A percentile compares a stretch with the other conserved stretches of the same genome.
These are phyloP conservation scores for Malurus splendens DNA, from an alignment of 2,797 vertebrate species.

Conservation along the genomic window DNA sequence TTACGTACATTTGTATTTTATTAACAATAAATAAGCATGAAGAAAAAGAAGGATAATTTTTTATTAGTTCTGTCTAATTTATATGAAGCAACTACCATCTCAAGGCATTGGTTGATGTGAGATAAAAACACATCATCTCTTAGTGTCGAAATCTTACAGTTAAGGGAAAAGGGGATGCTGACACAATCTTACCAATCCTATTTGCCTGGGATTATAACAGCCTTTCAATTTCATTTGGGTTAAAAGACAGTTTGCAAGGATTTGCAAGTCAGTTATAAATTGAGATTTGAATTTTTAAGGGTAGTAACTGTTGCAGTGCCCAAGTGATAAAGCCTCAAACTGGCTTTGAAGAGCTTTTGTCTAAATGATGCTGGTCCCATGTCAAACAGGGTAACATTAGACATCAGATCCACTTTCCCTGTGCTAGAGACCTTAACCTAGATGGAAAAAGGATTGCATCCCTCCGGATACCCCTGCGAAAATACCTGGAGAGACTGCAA, in stretches of 20 bases:
- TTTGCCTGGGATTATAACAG: constrained; percentile 38
- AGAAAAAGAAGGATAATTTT: not conserved
- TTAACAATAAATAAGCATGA: not conserved
- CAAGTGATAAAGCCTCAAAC: not conserved
- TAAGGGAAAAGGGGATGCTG: not conserved
- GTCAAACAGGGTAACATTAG: not conserved
- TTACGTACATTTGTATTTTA: constrained; percentile 14
- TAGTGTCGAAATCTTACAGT: not conserved
- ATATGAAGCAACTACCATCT: not conserved
- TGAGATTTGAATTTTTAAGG: not conserved
- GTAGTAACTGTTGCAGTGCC: not conserved
- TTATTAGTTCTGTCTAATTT: constrained; percentile 12
- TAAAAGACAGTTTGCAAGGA: not conserved
- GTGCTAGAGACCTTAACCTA: not conserved
- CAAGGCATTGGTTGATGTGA: not conserved
- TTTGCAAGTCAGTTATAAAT: constrained; percentile 6
- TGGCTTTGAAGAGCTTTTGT: not conserved
- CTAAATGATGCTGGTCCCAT: not conserved
- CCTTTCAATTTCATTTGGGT: constrained; percentile 14
- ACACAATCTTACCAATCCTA: not conserved
- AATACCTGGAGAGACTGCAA: not conserved
- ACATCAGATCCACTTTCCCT: not conserved
- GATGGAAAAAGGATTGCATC: not conserved
- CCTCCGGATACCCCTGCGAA: accelerated
- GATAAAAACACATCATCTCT: not conserved